Percentiles rank a stretch among this genome's conserved stretches.
Conservation (phyloP, 2,888 invertebrate genomes). For the Archips crataeganus region DNA sequence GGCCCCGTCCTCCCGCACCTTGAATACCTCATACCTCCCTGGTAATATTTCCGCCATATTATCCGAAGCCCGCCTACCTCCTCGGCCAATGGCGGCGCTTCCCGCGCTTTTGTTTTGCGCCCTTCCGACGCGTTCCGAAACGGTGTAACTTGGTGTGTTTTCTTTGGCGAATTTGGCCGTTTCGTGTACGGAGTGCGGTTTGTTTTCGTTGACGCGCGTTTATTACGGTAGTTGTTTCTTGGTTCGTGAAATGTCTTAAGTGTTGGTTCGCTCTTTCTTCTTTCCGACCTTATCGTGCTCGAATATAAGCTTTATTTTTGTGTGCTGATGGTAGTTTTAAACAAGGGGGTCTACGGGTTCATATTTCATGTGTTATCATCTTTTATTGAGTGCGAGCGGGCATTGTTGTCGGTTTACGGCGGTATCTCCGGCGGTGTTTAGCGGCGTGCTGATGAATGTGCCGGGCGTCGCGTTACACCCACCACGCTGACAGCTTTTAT, state of each 20-base stretch:
- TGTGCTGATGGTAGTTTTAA: conserved; percentile 42
- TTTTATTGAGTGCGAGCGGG: conserved; percentile 85
- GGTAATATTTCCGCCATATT: conserved; percentile 86
- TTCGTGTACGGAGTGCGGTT: conserved; percentile 74
- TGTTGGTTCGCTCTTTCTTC: conserved; percentile 37
- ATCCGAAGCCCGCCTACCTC: conserved; percentile 82
- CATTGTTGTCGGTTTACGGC: conserved; percentile 84
- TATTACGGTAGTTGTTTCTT: conserved; percentile 69
- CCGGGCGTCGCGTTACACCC: conserved; percentile 63
- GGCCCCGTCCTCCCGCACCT: conserved; percentile 71
- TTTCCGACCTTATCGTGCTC: conserved; percentile 49
- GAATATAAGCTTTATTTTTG: conserved; percentile 48
- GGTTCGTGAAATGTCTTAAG: conserved; percentile 62
- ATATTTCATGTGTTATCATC: conserved; percentile 86
- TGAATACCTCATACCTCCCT: conserved; percentile 76
- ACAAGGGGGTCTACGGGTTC: conserved; percentile 80
- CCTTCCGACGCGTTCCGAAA: conserved; percentile 77
- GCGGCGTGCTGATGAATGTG: conserved; percentile 80
- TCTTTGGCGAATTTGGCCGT: conserved; percentile 82
- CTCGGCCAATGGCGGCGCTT: conserved; percentile 81
- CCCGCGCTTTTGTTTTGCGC: conserved; percentile 85
- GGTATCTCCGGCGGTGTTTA: conserved; percentile 83
- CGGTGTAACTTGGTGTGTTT: conserved; percentile 79
- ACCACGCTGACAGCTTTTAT: conserved; percentile 48
- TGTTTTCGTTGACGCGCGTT: conserved; percentile 78